phyloP scores from a whole-genome alignment of 2,888 invertebrate species.

The Dynastes grantii region DNA sequence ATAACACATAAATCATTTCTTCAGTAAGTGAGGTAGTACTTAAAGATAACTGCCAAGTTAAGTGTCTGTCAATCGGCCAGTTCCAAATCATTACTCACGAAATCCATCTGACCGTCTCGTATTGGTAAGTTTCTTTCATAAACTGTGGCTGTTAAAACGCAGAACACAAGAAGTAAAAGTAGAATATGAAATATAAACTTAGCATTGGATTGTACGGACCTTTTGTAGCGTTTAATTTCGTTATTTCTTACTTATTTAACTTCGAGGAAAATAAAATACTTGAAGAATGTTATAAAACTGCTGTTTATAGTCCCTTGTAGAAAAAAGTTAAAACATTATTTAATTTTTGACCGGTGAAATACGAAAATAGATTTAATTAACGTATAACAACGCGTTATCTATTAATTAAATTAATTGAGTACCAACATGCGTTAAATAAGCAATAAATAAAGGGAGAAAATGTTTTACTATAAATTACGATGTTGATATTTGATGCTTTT shows the following conservation, averaged over 20 bases:
- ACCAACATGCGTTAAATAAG: conserved; percentile 53
- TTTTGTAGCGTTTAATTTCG: neutral
- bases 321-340: conserved; percentile 10
- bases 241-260: neutral
- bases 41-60: conserved; percentile 53
- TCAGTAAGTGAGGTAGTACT: conserved; percentile 53
- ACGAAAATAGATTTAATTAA: conserved; percentile 20
- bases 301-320: neutral
- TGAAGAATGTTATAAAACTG: conserved; percentile 24
- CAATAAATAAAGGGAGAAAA: conserved; percentile 48
- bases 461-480: conserved; percentile 34
- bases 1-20: conserved; percentile 52
- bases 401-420: conserved; percentile 56
- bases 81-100: conserved; percentile 52
- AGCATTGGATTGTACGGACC: neutral
- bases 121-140: conserved; percentile 7
- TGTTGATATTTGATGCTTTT: conserved; percentile 48
- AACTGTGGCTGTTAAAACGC: neutral
- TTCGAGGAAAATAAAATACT: conserved; percentile 26
- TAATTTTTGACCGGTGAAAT: neutral
- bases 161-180: neutral
- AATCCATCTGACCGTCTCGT: conserved; percentile 30
- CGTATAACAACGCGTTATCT: conserved; percentile 52
- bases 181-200: conserved; percentile 3
- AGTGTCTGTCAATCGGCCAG: conserved; percentile 53